phyloP scores from a whole-genome alignment of 2,113 vertebrate species.

The Opisthocomus hoazin region DNA sequence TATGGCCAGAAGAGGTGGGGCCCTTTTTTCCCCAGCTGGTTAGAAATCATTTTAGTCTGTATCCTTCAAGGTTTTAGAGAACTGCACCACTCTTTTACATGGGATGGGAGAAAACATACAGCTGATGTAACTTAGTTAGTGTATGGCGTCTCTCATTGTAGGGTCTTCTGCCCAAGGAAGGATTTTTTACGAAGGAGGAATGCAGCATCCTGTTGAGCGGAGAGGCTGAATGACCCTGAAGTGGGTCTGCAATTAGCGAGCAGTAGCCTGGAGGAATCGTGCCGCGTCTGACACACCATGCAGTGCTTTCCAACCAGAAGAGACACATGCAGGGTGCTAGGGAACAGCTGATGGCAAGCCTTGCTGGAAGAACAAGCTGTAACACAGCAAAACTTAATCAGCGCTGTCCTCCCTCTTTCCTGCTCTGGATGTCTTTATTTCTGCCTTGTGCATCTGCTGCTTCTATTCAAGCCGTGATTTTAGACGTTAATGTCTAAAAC shows the following conservation, averaged over 20 bases:
- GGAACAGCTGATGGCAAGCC: slow-evolving; percentile 41
- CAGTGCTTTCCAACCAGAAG: neutral
- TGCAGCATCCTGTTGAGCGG: neutral
- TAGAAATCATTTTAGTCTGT: neutral
- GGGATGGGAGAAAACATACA: neutral
- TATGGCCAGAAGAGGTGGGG: neutral
- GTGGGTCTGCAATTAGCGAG: slow-evolving; percentile 36
- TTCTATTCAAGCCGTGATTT: slow-evolving; percentile 18
- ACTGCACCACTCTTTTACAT: neutral
- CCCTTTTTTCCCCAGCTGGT: neutral
- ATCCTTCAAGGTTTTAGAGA: neutral
- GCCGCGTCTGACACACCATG: slow-evolving; percentile 9
- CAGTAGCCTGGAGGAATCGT: neutral
- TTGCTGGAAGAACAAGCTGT: slow-evolving; percentile 56
- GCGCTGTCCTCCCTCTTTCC: slow-evolving; percentile 37
- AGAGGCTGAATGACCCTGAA: slow-evolving; percentile 32
- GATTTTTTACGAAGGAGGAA: neutral
- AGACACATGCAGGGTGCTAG: slow-evolving; percentile 11
- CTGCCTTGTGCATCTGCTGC: slow-evolving; percentile 38
- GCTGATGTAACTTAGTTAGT: neutral
- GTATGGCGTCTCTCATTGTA: neutral
- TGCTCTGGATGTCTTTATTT: slow-evolving; percentile 47
- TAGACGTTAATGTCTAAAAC: neutral
- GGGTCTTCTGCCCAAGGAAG: neutral
- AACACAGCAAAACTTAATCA: slow-evolving; percentile 53